phyloP scores from a whole-genome alignment of 2,797 vertebrate genomes.

The Salmo trutta region DNA sequence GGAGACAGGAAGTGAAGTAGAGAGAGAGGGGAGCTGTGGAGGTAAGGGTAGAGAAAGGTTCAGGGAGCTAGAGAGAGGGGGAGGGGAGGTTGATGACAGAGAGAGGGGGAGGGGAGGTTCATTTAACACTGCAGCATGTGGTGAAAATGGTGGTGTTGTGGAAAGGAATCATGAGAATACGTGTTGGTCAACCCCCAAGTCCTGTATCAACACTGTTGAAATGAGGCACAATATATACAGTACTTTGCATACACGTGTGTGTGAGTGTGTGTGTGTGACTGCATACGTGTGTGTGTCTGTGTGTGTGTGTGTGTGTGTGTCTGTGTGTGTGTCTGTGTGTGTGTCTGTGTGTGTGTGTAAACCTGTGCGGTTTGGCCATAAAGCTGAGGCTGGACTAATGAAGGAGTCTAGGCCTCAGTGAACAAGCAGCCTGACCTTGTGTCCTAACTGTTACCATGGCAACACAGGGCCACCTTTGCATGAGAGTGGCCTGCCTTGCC shows the following conservation, averaged over 20 bases:
- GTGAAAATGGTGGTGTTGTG: no score
- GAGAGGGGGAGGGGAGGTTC: no score
- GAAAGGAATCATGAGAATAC: no score
- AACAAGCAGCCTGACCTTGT: constrained; percentile 29
- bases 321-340: no score
- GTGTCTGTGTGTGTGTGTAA: no score
- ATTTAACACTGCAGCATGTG: no score
- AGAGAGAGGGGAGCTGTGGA: constrained; percentile 11
- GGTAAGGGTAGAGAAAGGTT: constrained; percentile 16
- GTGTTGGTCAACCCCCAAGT: background rate
- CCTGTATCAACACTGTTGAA: background rate
- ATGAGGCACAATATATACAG: background rate
- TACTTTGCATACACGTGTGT: background rate
- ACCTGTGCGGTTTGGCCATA: constrained; percentile 23
- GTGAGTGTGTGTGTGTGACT: background rate
- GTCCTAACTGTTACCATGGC: constrained; percentile 32
- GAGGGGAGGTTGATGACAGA: background rate
- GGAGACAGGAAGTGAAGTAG: background rate
- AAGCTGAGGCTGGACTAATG: constrained; percentile 52
- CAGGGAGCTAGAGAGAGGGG: background rate
- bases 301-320: no score
- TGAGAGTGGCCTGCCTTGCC: background rate
- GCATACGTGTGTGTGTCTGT: background rate
- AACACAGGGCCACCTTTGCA: constrained; percentile 21
- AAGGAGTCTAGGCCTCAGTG: constrained; percentile 42